Conservation (phyloP, 2,797 vertebrate species). For the Galago senegalensis region DNA sequence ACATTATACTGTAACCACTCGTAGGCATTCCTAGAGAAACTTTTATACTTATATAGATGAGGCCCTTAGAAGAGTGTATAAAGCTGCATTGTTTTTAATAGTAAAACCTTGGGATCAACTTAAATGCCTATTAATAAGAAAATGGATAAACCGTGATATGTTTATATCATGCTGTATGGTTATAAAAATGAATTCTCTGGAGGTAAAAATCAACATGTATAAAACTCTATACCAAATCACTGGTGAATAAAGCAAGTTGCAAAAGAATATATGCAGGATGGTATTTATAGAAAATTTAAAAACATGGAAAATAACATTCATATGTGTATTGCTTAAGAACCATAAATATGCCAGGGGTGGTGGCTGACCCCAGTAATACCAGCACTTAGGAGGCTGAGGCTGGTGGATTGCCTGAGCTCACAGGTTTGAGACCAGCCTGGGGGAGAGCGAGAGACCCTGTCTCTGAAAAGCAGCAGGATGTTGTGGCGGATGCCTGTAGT, state of each 20-base stretch:
- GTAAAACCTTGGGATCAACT: constrained; percentile 21
- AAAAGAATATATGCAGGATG: background rate
- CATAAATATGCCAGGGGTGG: no score
- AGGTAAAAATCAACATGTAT: background rate
- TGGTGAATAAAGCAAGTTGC: constrained; percentile 35
- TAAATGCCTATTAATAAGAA: constrained; percentile 18
- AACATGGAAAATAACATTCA: constrained; percentile 26
- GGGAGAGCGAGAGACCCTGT: no score
- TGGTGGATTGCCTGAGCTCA: no score
- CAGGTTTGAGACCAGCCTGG: no score
- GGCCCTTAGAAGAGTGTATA: background rate
- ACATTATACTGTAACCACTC: background rate
- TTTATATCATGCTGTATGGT: background rate
- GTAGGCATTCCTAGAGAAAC: background rate
- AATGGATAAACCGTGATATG: background rate
- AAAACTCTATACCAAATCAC: background rate
- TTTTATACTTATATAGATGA: background rate
- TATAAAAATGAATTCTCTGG: constrained; percentile 41
- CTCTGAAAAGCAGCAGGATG: no score
- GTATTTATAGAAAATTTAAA: constrained; percentile 44
- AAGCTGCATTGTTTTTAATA: constrained; percentile 20
- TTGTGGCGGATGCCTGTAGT: no score
- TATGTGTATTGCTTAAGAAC: no score
- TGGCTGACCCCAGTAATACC: no score
- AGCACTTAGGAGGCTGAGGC: no score